Conservation (phyloP, 2,797 vertebrate genomes). For the Lemur catta region DNA sequence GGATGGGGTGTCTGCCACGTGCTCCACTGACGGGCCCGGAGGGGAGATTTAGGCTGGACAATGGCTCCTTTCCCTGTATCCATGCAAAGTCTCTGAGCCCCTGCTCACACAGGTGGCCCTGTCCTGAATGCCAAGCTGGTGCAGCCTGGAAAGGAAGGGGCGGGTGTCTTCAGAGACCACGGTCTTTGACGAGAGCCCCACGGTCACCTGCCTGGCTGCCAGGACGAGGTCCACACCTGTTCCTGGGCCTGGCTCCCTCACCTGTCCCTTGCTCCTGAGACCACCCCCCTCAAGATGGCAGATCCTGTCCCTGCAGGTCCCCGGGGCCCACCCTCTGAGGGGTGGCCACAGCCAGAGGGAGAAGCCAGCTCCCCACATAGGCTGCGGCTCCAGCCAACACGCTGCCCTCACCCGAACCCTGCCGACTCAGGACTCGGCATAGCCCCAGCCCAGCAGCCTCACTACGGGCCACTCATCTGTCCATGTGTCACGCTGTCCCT, state of each 20-base stretch:
- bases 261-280: not conserved
- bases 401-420: not conserved
- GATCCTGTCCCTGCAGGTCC: not conserved
- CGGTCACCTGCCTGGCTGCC: fast-evolving
- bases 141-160: not conserved
- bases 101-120: not conserved
- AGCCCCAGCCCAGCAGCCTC: not conserved
- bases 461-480: too few species aligned
- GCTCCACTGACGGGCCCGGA: not conserved
- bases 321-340: fast-evolving
- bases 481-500: not conserved
- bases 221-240: not conserved
- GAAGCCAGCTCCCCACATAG: not conserved
- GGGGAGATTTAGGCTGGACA: not conserved
- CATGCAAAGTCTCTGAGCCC: not conserved
- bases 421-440: too few species aligned
- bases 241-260: not conserved
- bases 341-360: not conserved
- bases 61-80: not conserved
- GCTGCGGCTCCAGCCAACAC: not conserved
- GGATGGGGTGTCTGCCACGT: too few species aligned
- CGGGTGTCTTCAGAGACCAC: not conserved
- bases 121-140: too few species aligned
- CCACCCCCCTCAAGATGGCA: not conserved
- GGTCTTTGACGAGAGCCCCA: not conserved